Base-by-base conservation (phyloP, 92 coral and sea anemone species). In the Siderastrea radians region DNA sequence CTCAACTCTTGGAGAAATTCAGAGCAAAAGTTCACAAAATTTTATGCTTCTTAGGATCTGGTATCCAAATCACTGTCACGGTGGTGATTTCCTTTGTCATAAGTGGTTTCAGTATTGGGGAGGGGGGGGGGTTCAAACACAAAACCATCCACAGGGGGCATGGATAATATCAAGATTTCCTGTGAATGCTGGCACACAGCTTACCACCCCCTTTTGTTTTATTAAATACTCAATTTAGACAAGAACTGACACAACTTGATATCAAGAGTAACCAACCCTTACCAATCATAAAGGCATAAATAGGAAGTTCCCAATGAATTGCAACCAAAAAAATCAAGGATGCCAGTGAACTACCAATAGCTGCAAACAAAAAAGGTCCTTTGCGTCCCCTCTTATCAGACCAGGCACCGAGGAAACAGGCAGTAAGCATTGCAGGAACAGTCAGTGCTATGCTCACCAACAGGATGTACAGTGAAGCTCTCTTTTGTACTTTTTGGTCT, bases 371-470 rank as follows among this genome's bases (percentile, higher is more conserved):
- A 95, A 96, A 93, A 60, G 92, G 96, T 0, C 94, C 94, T 66
- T 93, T 96, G 13, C 99, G 88, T 49, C 99, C 99, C 57, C 77
- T 91, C 67, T 91, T 95, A 87, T 96, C 99, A 50, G 99, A 96
- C 96, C 97, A 91, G 7, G 95, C 83, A 45, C 98, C 99, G 60
- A 93, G 84, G 76, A 96, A 74, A 52, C 97, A 93, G 2, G 99
- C 94, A 49, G 88, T 76, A 44, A 96, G 60, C 60, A 96, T 89
- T 1, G 98, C 96, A 51, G 99, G 98, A 10, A 96, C 81, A 46
- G 97, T 94, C 71, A 90, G 61, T 49, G 99, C 95, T 87, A 95
- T 88, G 67, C 77, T 94, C 17, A 93, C 90, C 26, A 74, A 80
- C 46, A 96, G 86, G 78, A 96, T 93, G 79, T 96, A 91, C 44